phyloP scores from a whole-genome alignment of 2,113 vertebrate species.

The Anhinga anhinga region DNA sequence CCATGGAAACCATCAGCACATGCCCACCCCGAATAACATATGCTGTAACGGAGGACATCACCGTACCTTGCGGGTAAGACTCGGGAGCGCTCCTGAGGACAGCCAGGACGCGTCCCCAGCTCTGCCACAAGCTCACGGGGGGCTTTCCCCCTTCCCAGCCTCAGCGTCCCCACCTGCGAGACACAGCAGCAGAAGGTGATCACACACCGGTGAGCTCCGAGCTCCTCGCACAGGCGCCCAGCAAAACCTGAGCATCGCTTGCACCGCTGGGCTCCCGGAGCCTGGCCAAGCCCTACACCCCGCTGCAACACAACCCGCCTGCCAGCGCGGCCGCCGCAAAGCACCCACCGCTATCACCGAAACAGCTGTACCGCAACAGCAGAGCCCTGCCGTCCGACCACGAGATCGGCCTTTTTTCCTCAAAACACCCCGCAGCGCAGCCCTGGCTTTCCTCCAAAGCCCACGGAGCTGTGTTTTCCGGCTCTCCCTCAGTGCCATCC shows the following conservation, averaged over 20 bases:
- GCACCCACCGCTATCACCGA: neutral
- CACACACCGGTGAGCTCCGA: rapidly evolving
- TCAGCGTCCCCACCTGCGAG: rapidly evolving
- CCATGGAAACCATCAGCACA: neutral
- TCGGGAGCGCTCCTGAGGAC: rapidly evolving
- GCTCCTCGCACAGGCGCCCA: rapidly evolving
- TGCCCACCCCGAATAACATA: rapidly evolving
- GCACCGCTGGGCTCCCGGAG: neutral
- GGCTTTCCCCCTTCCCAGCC: neutral
- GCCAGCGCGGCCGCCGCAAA: neutral
- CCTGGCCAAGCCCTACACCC: neutral
- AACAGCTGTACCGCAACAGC: neutral
- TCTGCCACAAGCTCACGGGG: neutral
- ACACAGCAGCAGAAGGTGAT: neutral
- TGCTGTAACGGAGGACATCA: rapidly evolving
- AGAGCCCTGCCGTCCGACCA: rapidly evolving
- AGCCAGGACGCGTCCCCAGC: neutral
- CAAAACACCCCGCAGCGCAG: rapidly evolving
- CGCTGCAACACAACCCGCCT: rapidly evolving
- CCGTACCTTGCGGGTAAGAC: rapidly evolving
- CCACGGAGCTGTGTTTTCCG: neutral
- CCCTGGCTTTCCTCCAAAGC: neutral
- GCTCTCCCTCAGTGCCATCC: neutral
- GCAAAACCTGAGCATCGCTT: neutral
- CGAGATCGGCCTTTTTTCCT: rapidly evolving